Conservation (phyloP, 1,140 invertebrate species). For the Ctenoplectra terminalis region DNA sequence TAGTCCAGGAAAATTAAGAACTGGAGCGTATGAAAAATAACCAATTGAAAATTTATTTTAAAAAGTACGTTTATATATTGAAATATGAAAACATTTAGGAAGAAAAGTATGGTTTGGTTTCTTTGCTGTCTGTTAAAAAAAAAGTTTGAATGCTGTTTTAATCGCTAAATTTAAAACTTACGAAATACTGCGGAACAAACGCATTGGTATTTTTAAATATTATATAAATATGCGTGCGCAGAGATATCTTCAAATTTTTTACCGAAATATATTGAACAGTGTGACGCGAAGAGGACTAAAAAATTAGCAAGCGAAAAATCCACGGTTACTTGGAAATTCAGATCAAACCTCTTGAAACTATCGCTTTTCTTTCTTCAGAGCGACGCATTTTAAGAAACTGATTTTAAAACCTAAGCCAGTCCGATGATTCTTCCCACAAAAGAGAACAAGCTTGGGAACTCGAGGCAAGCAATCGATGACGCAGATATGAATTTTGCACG, state of each 20-base stretch:
- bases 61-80: too few species aligned
- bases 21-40: too few species aligned
- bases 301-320: background rate
- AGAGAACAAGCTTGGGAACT: background rate
- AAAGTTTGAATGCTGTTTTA: too few species aligned
- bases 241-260: too few species aligned
- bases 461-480: conserved; percentile 17
- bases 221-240: background rate
- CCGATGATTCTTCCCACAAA: background rate
- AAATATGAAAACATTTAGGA: too few species aligned
- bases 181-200: too few species aligned
- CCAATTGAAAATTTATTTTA: too few species aligned
- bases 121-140: too few species aligned
- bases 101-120: too few species aligned
- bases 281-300: too few species aligned
- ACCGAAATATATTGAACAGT: background rate
- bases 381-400: background rate
- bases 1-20: background rate
- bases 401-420: background rate
- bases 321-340: background rate
- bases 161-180: too few species aligned
- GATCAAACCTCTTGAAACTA: background rate
- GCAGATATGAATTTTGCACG: conserved; percentile 26
- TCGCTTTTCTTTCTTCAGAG: background rate
- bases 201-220: background rate